These are phyloP conservation scores for Drosophila pectinifera DNA, from an alignment of 1,140 invertebrate genomes.

Conservation along the genomic window DNA sequence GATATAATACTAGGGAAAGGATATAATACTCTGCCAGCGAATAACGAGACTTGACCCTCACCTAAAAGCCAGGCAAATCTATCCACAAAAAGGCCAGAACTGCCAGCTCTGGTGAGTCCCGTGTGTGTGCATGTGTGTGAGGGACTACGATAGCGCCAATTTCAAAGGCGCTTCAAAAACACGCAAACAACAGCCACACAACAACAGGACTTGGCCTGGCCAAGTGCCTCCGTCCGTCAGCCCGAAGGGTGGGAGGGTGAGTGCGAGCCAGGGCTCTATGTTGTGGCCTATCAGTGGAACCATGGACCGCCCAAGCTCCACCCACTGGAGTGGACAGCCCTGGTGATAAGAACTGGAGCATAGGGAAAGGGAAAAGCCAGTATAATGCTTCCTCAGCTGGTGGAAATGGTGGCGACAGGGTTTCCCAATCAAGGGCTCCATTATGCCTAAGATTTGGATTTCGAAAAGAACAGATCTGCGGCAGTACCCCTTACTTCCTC, in stretches of 20 bases:
- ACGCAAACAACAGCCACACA: constrained; percentile 50
- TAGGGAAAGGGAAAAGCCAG: not conserved
- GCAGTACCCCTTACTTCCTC: too few species aligned
- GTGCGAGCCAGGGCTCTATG: constrained; percentile 61
- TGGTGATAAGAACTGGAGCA: constrained; percentile 38
- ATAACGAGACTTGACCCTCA: too few species aligned
- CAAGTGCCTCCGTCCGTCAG: constrained; percentile 23
- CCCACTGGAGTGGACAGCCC: constrained; percentile 31
- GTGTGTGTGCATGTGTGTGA: constrained; percentile 3
- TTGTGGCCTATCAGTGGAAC: constrained; percentile 52
- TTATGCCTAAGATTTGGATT: too few species aligned
- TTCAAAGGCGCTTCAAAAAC: constrained; percentile 72
- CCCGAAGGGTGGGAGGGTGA: not conserved
- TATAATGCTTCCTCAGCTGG: not conserved
- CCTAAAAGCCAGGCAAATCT: too few species aligned
- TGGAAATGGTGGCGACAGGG: not conserved
- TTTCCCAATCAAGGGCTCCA: not conserved
- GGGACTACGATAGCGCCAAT: constrained; percentile 59
- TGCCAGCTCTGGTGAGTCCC: not conserved
- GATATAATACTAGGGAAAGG: too few species aligned
- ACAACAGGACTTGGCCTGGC: constrained; percentile 28
- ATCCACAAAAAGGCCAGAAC: not conserved
- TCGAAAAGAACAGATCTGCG: too few species aligned
- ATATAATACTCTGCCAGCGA: too few species aligned
- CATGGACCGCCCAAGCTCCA: constrained; percentile 24